phyloP scores from a whole-genome alignment of 2,797 vertebrate species.

The Rousettus madagascariensis region DNA sequence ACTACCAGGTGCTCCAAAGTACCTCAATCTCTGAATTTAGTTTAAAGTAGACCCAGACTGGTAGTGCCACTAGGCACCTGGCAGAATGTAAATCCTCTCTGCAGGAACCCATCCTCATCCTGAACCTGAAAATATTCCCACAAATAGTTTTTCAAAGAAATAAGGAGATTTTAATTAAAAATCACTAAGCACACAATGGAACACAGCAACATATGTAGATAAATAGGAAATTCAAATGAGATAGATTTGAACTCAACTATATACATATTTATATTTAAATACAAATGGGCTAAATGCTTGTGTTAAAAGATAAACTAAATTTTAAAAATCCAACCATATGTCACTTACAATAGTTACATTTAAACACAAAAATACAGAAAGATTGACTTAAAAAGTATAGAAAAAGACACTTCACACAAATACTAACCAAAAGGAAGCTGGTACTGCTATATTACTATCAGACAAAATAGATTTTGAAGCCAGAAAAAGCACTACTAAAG shows the following conservation, averaged over 20 bases:
- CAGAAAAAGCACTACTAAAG: not conserved
- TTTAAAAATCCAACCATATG: not conserved
- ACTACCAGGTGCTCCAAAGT: constrained; percentile 31
- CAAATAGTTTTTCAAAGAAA: constrained; percentile 34
- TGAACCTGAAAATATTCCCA: constrained; percentile 36
- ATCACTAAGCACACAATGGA: not conserved
- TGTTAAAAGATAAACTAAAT: constrained; percentile 31
- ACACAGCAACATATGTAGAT: not conserved
- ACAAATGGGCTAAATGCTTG: constrained; percentile 4
- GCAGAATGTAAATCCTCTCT: constrained; percentile 21
- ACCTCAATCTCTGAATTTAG: constrained; percentile 13
- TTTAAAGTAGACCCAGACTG: not conserved
- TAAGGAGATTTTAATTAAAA: constrained; percentile 14
- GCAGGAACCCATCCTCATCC: not conserved
- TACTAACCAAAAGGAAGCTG: constrained; percentile 33
- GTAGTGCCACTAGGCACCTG: not conserved
- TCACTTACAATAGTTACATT: not conserved
- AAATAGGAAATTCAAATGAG: constrained; percentile 34
- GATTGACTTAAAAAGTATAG: constrained; percentile 22
- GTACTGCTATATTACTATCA: constrained; percentile 31
- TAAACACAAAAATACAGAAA: constrained; percentile 21
- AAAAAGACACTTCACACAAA: constrained; percentile 26
- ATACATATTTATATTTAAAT: constrained; percentile 31
- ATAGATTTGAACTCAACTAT: constrained; percentile 32
- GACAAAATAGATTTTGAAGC: constrained; percentile 1